These are phyloP conservation scores for Megamerina dolium DNA, from an alignment of 2,888 invertebrate species.

Conservation along the genomic window DNA sequence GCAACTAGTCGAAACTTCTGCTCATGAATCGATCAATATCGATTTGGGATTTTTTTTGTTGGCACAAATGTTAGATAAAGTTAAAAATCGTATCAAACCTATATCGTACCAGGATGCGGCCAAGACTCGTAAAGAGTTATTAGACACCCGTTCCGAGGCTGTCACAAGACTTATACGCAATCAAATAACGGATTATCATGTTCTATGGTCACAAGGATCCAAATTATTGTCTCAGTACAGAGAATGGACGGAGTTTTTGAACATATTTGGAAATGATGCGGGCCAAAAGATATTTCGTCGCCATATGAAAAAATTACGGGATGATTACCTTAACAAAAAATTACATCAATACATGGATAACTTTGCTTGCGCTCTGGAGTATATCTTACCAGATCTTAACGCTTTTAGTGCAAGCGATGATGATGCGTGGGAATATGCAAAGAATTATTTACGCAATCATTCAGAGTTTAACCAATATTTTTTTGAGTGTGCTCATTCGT, in stretches of 20 bases:
- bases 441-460: slow-evolving; percentile 79
- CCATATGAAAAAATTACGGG: slow-evolving; percentile 74
- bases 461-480: slow-evolving; percentile 93
- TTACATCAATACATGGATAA: slow-evolving; percentile 71
- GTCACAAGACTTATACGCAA: slow-evolving; percentile 80
- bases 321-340: slow-evolving; percentile 71
- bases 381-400: slow-evolving; percentile 71
- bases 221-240: slow-evolving; percentile 81
- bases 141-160: slow-evolving; percentile 86
- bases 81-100: slow-evolving; percentile 63
- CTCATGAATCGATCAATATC: slow-evolving; percentile 93
- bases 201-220: slow-evolving; percentile 79
- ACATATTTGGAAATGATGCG: slow-evolving; percentile 81
- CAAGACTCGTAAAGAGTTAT: slow-evolving; percentile 75
- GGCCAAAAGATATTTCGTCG: slow-evolving; percentile 71
- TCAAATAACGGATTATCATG: slow-evolving; percentile 76
- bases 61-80: slow-evolving; percentile 88
- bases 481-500: slow-evolving; percentile 72
- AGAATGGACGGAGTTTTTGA: slow-evolving; percentile 83
- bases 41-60: slow-evolving; percentile 85
- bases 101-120: slow-evolving; percentile 78
- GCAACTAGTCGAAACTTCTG: slow-evolving; percentile 87
- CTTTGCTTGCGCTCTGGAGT: slow-evolving; percentile 69
- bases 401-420: slow-evolving; percentile 53
- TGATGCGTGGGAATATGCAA: slow-evolving; percentile 85